Conservation (phyloP, 2,888 invertebrate species). For the Zygaena filipendulae region DNA sequence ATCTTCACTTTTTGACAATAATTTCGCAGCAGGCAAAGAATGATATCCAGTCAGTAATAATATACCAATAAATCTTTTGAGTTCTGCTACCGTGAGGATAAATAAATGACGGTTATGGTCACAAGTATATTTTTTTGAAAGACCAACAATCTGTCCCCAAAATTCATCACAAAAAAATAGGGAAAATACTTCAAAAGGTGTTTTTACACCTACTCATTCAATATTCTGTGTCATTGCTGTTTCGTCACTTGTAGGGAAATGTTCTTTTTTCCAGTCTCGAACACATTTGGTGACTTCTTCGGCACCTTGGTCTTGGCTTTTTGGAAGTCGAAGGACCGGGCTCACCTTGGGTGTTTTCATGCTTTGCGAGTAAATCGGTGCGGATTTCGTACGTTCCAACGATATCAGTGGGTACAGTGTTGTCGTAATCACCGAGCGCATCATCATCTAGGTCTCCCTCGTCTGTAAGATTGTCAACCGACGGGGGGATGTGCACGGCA, state of each 20-base stretch:
- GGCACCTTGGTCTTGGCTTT: conserved; percentile 9
- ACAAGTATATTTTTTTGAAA: too few relatives aligned
- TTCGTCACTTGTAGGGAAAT: conserved; percentile 5
- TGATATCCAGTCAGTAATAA: too few relatives aligned
- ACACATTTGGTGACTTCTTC: conserved; percentile 8
- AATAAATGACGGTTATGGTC: too few relatives aligned
- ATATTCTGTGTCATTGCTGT: conserved; percentile 4
- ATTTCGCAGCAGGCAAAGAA: conserved; percentile 3
- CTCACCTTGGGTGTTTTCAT: conserved; percentile 11
- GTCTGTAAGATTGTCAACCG: conserved; percentile 10
- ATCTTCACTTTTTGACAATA: conserved; percentile 2
- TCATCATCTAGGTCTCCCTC: conserved; percentile 10
- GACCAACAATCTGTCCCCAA: too few relatives aligned
- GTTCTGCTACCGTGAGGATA: too few relatives aligned
- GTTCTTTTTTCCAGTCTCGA: too few relatives aligned
- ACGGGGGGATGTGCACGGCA: conserved; percentile 8
- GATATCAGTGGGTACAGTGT: conserved; percentile 9
- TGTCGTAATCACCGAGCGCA: conserved; percentile 10
- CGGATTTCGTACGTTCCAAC: conserved; percentile 11
- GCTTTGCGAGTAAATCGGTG: conserved; percentile 11
- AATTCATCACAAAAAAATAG: too few relatives aligned
- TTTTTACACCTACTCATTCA: conserved; percentile 3
- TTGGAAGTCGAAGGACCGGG: conserved; percentile 9
- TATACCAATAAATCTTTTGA: too few relatives aligned
- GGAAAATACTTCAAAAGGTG: too few relatives aligned